Base-by-base conservation (phyloP, 2,888 invertebrate species). In the Xiphydria camelus region DNA sequence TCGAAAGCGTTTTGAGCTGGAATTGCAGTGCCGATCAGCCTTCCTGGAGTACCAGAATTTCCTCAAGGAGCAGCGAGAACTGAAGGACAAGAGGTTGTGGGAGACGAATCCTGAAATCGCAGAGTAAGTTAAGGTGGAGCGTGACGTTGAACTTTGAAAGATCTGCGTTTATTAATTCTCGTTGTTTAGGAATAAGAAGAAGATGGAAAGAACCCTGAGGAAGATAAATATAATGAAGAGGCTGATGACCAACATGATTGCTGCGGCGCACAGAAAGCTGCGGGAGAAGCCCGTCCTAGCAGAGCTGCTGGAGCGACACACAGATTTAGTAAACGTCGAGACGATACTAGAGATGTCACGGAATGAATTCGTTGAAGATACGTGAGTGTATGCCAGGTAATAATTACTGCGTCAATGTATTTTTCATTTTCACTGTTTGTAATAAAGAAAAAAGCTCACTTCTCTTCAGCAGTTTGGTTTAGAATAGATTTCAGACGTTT, bases 151-250 rank as follows among this genome's bases (percentile, higher is more conserved):
- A 12, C 12, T 15, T 29, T 20, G 12, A 37, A 22, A n/a, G n/a
- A 23, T 10, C 35, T 3, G 4, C 31, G 15, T 19, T 40, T 15
- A 9, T 20, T 4, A 40, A 36, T 29, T n/a, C 9, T 6, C 1
- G 1, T 41, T 41, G n/a, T n/a, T 18, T 32, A 67, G 68, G 2
- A 43, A 40, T 3, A 63, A 62, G 32, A 25, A 49, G 1, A 55
- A 52, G 47, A 47, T 53, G 14, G 32, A 51, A 7, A 31, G 3
- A 3, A 42, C 35, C 6, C 12, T 68, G 41, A 9, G 3, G 4
- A 66, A 55, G 18, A 59, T 66, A 14, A 60, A 63, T 43, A 18
- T 58, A 21, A 58, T 58, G 55, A 64, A 68, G 29, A 60, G 51
- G 22, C 44, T 68, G 4, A 61, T 65, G 39, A 50, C 51, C 14